phyloP scores from a whole-genome alignment of 2,888 invertebrate species.

The Heteromyza rotundicornis region DNA sequence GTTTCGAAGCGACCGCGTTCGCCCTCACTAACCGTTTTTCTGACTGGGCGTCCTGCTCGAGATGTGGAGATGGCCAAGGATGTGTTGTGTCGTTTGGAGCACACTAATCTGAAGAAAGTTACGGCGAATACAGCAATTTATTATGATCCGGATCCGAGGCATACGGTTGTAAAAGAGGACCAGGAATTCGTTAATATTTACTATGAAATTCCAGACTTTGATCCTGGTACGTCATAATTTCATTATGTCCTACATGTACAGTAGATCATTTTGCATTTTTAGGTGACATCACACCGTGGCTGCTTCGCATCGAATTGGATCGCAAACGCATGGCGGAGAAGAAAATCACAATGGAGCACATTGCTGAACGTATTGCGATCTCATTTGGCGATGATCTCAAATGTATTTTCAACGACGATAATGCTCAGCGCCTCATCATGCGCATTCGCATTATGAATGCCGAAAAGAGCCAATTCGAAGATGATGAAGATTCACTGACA shows the following conservation, averaged over 20 bases:
- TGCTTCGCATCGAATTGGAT: conserved; percentile 93
- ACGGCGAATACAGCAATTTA: conserved; percentile 98
- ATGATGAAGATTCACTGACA: conserved; percentile 32
- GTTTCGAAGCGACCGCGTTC: conserved; percentile 97
- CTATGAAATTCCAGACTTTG: conserved; percentile 99
- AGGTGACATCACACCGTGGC: conserved; percentile 90
- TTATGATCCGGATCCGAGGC: conserved; percentile 96
- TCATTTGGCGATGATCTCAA: conserved; percentile 97
- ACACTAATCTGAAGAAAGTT: conserved; percentile 90
- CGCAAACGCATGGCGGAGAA: conserved; percentile 97
- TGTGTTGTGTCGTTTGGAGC: conserved; percentile 92
- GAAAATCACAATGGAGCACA: conserved; percentile 97
- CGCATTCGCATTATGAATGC: conserved; percentile 94
- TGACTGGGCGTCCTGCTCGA: conserved; percentile 90
- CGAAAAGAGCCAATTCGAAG: conserved; percentile 65
- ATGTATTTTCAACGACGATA: conserved; percentile 98
- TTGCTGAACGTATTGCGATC: conserved; percentile 95
- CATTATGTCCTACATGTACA: neutral
- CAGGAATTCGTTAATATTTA: conserved; percentile 98
- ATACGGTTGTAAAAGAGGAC: conserved; percentile 95
- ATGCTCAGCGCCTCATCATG: conserved; percentile 93
- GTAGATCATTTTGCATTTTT: neutral
- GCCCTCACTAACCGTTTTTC: conserved; percentile 93
- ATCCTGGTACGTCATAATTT: conserved; percentile 65
- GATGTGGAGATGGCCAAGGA: conserved; percentile 98